Percentiles rank a stretch among this genome's conserved stretches.
Evolutionary conservation across 2,113 vertebrate genomes (phyloP).

Genomic region (Pantherophis guttatus): DNA sequence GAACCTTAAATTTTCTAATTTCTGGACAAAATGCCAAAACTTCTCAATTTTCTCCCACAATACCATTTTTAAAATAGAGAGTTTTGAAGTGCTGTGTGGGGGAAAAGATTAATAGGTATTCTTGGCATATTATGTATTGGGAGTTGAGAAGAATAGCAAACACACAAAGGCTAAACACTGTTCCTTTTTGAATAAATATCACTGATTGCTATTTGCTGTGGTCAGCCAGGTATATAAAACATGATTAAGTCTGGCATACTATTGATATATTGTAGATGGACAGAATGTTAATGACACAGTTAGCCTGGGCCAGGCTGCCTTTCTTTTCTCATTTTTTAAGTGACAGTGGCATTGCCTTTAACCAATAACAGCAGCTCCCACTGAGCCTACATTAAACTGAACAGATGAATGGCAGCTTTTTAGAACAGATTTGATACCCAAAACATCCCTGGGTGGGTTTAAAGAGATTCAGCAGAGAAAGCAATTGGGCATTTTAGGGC

Average conservation of each 20-base stretch:
- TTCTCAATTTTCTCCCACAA: not conserved
- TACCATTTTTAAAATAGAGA: not conserved
- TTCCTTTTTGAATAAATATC: slow-evolving; percentile 59
- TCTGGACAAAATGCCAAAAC: slow-evolving; percentile 5
- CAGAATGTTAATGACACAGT: slow-evolving; percentile 63
- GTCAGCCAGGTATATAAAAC: slow-evolving; percentile 55
- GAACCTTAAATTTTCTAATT: not conserved
- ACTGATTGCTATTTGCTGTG: slow-evolving; percentile 51
- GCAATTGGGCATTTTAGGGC: slow-evolving; percentile 58
- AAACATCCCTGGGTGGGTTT: slow-evolving; percentile 57
- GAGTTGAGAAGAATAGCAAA: slow-evolving; percentile 22
- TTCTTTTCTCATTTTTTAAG: slow-evolving; percentile 68
- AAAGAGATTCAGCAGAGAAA: slow-evolving; percentile 67
- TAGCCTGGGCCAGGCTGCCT: slow-evolving; percentile 50
- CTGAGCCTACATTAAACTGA: slow-evolving; percentile 64
- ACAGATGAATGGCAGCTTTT: slow-evolving; percentile 71
- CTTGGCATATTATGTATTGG: slow-evolving; percentile 12
- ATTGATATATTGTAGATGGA: slow-evolving; percentile 58
- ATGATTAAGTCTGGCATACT: slow-evolving; percentile 58
- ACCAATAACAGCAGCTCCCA: slow-evolving; percentile 58
- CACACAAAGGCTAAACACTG: slow-evolving; percentile 32
- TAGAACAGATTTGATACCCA: slow-evolving; percentile 68
- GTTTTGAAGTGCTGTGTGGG: not conserved
- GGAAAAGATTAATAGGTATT: slow-evolving; percentile 28
- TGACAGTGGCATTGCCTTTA: slow-evolving; percentile 59